phyloP scores from a whole-genome alignment of 2,888 invertebrate genomes.

The Leptopilina syphax region DNA sequence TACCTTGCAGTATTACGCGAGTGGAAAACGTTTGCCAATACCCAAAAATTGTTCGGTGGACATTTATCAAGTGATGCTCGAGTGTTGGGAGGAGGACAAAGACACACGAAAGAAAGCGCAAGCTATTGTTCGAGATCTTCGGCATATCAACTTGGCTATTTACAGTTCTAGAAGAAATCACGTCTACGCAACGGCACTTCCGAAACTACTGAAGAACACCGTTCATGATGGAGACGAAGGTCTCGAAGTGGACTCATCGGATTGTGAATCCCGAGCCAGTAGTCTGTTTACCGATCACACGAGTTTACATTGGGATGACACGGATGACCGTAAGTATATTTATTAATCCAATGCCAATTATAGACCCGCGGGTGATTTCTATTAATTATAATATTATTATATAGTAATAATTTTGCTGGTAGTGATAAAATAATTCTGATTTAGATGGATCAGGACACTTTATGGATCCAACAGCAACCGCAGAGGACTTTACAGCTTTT shows the following conservation, averaged over 20 bases:
- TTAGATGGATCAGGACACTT: background rate
- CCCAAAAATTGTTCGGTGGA: conserved; percentile 85
- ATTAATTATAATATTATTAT: no score
- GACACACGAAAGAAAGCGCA: conserved; percentile 87
- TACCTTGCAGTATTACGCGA: conserved; percentile 80
- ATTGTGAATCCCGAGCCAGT: conserved; percentile 68
- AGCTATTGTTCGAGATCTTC: conserved; percentile 90
- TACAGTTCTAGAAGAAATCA: conserved; percentile 82
- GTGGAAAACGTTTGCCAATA: conserved; percentile 83
- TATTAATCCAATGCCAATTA: no score
- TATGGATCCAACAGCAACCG: conserved; percentile 34
- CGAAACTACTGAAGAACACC: conserved; percentile 69
- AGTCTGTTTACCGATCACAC: conserved; percentile 70
- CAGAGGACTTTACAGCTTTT: conserved; percentile 65
- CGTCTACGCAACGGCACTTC: conserved; percentile 79
- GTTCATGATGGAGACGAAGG: conserved; percentile 61
- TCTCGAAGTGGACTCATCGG: conserved; percentile 67
- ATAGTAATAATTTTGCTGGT: no score
- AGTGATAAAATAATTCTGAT: background rate
- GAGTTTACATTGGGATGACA: conserved; percentile 70
- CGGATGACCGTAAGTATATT: conserved; percentile 62
- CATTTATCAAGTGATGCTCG: conserved; percentile 86
- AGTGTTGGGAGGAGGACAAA: conserved; percentile 89
- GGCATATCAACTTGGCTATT: conserved; percentile 86
- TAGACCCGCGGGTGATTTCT: no score